A percentile compares a stretch with the other conserved stretches of the same genome.
phyloP scores from a whole-genome alignment of 1,140 invertebrate genomes.

The Papilio aristodemus region DNA sequence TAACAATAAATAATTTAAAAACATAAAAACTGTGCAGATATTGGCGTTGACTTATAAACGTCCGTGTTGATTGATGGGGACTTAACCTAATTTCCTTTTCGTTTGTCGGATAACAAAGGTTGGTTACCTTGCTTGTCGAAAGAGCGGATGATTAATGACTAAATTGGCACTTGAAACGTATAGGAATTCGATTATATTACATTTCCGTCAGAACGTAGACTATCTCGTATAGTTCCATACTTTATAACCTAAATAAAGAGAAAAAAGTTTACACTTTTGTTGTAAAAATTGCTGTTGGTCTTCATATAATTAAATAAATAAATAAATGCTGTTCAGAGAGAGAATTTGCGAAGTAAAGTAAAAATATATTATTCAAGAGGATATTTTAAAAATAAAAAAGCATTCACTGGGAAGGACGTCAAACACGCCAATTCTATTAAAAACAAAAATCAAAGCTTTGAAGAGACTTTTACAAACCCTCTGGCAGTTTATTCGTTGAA shows the following conservation, averaged over 20 bases:
- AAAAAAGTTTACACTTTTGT: too few relatives aligned
- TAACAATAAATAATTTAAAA: not conserved
- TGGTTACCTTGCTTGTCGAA: conserved; percentile 4
- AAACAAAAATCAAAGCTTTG: conserved; percentile 19
- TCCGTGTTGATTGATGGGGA: conserved; percentile 11
- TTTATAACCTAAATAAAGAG: not conserved
- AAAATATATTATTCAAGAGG: not conserved
- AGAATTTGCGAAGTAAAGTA: not conserved
- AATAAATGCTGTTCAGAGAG: too few relatives aligned
- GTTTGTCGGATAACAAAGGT: conserved; percentile 1
- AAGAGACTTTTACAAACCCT: too few relatives aligned
- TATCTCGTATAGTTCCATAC: too few relatives aligned
- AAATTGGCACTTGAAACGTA: not conserved
- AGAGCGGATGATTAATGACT: not conserved
- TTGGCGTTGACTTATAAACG: conserved; percentile 20
- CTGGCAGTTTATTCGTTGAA: too few relatives aligned
- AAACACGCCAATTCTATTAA: conserved; percentile 16
- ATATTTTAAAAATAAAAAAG: conserved; percentile 14
- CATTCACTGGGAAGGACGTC: not conserved
- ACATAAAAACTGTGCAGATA: conserved; percentile 3
- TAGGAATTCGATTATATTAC: not conserved
- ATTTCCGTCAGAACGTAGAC: not conserved
- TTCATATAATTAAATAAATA: not conserved
- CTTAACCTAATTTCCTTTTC: conserved; percentile 20
- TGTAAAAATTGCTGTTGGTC: too few relatives aligned